phyloP scores from a whole-genome alignment of 2,888 invertebrate species.

The Drosophila sordidapex region DNA sequence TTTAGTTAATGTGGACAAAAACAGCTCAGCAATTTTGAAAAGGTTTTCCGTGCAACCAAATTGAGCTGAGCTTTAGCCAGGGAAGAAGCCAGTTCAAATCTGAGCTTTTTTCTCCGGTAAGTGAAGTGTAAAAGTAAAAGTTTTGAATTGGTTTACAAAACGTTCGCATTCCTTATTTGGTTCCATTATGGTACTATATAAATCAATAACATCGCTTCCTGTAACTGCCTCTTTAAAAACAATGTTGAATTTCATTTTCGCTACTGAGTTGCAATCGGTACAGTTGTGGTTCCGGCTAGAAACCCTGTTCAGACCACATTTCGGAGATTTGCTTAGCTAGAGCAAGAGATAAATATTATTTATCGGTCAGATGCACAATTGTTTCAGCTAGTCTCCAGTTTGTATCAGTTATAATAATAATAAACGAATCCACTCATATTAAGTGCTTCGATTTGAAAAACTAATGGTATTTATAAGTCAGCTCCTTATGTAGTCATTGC shows the following conservation, averaged over 20 bases:
- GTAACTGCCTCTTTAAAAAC: background rate
- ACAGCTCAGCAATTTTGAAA: background rate
- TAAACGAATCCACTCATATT: background rate
- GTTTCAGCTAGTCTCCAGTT: background rate
- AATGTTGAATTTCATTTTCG: background rate
- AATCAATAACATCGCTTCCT: background rate
- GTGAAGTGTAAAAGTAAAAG: too few species aligned
- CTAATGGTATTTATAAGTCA: constrained; percentile 5
- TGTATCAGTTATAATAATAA: background rate
- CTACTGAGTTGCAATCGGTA: background rate
- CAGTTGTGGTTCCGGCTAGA: too few species aligned
- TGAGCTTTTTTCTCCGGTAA: background rate
- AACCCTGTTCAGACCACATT: background rate
- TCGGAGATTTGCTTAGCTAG: background rate
- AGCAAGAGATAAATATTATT: background rate
- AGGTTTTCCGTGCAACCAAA: background rate
- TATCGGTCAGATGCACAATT: background rate
- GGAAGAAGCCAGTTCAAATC: too few species aligned
- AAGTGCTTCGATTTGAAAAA: background rate
- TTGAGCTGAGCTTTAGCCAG: too few species aligned
- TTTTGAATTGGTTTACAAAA: too few species aligned
- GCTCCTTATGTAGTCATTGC: background rate
- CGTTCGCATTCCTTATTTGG: too few species aligned
- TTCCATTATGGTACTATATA: too few species aligned
- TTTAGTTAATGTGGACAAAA: background rate